A percentile compares a stretch with the other conserved stretches of the same genome.
phyloP scores from a whole-genome alignment of 2,113 vertebrate species.

The Zosterops borbonicus region DNA sequence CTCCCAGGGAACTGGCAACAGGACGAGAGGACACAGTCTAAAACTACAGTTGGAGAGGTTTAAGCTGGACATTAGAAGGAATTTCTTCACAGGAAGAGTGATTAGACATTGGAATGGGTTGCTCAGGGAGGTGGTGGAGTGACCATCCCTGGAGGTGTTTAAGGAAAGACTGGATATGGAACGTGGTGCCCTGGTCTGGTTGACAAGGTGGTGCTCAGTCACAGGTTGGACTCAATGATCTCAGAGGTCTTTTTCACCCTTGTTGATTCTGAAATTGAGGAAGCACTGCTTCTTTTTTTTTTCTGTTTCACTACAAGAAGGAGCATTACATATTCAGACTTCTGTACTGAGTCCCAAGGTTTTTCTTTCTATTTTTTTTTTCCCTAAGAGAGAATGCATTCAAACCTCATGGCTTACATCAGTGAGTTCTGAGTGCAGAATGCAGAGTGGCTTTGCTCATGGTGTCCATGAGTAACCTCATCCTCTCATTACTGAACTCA shows the following conservation, averaged over 20 bases:
- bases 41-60: not conserved
- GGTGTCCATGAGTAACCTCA: not conserved
- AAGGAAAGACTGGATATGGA: not conserved
- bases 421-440: not conserved
- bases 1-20: not conserved
- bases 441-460: accelerated
- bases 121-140: not conserved
- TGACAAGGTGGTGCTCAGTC: not conserved
- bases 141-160: not conserved
- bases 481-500: not conserved
- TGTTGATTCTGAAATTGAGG: not conserved
- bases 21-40: not conserved
- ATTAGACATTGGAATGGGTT: not conserved
- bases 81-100: not conserved
- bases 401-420: not conserved
- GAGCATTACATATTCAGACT: not conserved
- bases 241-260: not conserved
- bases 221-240: accelerated
- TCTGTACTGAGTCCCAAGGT: not conserved
- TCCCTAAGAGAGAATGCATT: not conserved
- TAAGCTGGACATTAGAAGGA: not conserved
- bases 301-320: not conserved
- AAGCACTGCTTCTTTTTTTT: not conserved
- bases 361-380: not conserved
- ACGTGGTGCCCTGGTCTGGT: not conserved